phyloP scores from a whole-genome alignment of 2,888 invertebrate genomes.

The Sicus ferrugineus region DNA sequence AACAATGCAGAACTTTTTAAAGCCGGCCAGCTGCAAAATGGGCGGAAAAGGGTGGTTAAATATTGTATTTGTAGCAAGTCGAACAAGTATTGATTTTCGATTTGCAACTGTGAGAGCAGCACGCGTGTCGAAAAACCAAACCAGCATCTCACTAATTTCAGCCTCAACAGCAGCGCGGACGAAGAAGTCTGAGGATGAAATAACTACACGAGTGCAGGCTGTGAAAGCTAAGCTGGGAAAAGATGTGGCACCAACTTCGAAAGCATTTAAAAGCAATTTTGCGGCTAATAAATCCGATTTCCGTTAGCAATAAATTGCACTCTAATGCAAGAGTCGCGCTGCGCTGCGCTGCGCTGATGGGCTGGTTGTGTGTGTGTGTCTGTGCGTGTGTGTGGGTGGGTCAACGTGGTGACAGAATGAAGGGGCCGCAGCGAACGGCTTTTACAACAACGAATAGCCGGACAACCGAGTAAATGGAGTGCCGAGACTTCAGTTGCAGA shows the following conservation, averaged over 20 bases:
- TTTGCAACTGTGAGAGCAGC: not conserved
- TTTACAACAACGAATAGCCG: not conserved
- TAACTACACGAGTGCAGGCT: not conserved
- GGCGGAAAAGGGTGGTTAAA: not conserved
- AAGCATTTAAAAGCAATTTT: conserved; percentile 60
- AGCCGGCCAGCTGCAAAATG: not conserved
- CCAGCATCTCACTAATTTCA: too few relatives aligned
- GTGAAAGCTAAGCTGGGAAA: not conserved
- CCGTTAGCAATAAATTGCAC: conserved; percentile 57
- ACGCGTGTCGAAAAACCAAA: not conserved
- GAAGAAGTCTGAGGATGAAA: not conserved
- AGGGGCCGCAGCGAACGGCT: not conserved
- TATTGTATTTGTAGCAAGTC: not conserved
- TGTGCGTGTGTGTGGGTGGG: too few relatives aligned
- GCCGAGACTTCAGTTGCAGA: not conserved
- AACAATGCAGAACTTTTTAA: not conserved
- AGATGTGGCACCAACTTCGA: conserved; percentile 35
- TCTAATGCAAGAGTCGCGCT: conserved; percentile 14
- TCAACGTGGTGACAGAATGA: too few relatives aligned
- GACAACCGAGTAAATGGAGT: not conserved
- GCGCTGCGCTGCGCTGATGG: too few relatives aligned
- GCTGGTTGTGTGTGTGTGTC: too few relatives aligned
- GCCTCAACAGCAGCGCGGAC: not conserved
- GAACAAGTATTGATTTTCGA: conserved; percentile 24
- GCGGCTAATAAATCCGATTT: conserved; percentile 63